Base-by-base conservation (phyloP, 2,888 invertebrate species). In the Habrosyne pyritoides region DNA sequence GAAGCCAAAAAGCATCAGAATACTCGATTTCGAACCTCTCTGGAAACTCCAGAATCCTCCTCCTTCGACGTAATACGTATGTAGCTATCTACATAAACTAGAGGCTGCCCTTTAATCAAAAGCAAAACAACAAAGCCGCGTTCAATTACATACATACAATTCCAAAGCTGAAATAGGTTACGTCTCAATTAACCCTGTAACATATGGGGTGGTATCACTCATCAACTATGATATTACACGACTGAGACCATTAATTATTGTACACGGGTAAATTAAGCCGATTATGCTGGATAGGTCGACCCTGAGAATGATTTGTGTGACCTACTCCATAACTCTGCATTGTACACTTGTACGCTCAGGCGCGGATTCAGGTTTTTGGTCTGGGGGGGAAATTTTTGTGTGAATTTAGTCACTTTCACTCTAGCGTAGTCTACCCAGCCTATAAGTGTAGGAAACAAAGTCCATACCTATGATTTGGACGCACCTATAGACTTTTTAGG, bases 191-290 rank as follows among this genome's bases (percentile, higher is more conserved):
- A 56, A 56, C 53, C 56, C 26, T 46, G 49, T 52, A 53, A 56
- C 56, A 46, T 56, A 56, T 56, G 56, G 56, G 36, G 36, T 42
- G 36, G 18, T 42, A 42, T 42, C 42, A 42, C 42, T 42, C 42
- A 42, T 42, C 42, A 42, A 60, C 61, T 57, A 55, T 60, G 59
- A 66, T 71, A 75, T 73, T 66, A 69, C 73, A 61, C 57, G 59
- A 63, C 54, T 56, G 58, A 52, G 55, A 55, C 65, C 60, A 76
- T 81, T 75, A 75, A 75, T 79, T 75, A 78, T 64, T 66, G 51
- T 55, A 58, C 63, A 64, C 53, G 60, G 75, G 70, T 74, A 67
- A 72, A 77, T 79, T 75, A 76, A 73, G 71, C 71, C 68, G 68
- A 76, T 80, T 75, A 75, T 42, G 6, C 69, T 33, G 62, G 18